phyloP scores from a whole-genome alignment of 2,797 vertebrate species.

The Psittacula echo region DNA sequence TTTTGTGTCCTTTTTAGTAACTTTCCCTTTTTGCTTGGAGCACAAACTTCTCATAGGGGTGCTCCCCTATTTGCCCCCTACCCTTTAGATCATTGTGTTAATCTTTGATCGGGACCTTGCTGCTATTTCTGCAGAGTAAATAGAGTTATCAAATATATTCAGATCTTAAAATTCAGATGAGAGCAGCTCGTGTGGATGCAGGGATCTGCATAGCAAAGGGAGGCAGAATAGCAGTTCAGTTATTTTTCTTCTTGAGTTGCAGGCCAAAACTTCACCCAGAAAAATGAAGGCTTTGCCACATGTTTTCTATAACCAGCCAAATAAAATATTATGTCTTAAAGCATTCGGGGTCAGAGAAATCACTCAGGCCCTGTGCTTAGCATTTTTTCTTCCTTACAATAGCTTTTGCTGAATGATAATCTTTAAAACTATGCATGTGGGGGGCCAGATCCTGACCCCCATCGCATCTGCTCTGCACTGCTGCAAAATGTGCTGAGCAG shows the following conservation, averaged over 20 bases:
- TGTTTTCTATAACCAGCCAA: constrained; percentile 13
- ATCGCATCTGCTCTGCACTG: background rate
- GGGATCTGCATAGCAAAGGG: background rate
- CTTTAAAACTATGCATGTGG: background rate
- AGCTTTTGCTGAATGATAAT: constrained; percentile 2
- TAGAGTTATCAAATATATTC: background rate
- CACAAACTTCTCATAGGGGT: background rate
- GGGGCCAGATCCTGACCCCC: background rate
- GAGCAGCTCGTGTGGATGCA: background rate
- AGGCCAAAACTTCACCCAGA: background rate
- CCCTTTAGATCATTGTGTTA: background rate
- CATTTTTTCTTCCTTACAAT: constrained; percentile 14
- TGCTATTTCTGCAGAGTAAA: background rate
- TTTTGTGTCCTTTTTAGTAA: background rate
- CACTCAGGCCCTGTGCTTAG: background rate
- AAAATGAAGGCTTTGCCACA: constrained; percentile 4
- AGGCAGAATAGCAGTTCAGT: background rate
- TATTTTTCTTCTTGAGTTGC: background rate
- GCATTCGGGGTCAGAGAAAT: background rate
- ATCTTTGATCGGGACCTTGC: background rate
- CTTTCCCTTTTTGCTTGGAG: background rate
- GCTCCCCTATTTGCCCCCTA: background rate
- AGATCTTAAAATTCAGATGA: constrained; percentile 23
- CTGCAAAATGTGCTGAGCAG: background rate
- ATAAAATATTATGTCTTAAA: constrained; percentile 45